Conservation (phyloP, 2,113 vertebrate genomes). For the Dascyllus trimaculatus region DNA sequence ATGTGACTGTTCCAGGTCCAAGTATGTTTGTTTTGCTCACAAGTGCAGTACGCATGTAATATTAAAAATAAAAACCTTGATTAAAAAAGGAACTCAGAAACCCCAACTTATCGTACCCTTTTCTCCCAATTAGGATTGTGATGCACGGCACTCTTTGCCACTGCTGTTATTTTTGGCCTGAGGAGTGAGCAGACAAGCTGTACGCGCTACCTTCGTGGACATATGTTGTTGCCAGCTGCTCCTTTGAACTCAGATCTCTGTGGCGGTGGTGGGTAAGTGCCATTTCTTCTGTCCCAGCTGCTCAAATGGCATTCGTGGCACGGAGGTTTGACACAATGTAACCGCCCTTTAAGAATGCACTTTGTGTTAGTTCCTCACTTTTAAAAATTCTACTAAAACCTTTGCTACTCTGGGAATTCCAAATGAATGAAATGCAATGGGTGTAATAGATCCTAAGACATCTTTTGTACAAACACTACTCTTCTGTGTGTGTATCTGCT, state of each 20-base stretch:
- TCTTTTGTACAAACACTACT: neutral
- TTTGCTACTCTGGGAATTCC: no score
- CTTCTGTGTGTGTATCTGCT: neutral
- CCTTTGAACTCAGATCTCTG: slow-evolving; percentile 39
- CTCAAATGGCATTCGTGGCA: neutral
- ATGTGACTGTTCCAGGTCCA: no score
- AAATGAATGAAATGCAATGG: no score
- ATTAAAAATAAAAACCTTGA: neutral
- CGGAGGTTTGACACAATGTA: neutral
- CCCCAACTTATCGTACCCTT: neutral
- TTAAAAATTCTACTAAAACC: no score
- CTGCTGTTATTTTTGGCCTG: slow-evolving; percentile 16
- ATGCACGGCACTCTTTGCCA: neutral
- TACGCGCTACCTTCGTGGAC: slow-evolving; percentile 4
- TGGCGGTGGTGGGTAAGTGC: neutral
- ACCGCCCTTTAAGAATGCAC: neutral
- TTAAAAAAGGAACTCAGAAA: neutral
- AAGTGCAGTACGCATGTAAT: no score
- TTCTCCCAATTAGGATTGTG: neutral
- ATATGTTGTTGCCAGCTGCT: slow-evolving; percentile 48
- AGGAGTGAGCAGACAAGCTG: slow-evolving; percentile 3
- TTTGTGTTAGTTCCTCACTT: neutral
- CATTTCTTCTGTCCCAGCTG: neutral
- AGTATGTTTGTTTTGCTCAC: no score
- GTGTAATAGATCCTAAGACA: no score